phyloP scores from a whole-genome alignment of 2,888 invertebrate genomes.

The Drosophila ezoana region DNA sequence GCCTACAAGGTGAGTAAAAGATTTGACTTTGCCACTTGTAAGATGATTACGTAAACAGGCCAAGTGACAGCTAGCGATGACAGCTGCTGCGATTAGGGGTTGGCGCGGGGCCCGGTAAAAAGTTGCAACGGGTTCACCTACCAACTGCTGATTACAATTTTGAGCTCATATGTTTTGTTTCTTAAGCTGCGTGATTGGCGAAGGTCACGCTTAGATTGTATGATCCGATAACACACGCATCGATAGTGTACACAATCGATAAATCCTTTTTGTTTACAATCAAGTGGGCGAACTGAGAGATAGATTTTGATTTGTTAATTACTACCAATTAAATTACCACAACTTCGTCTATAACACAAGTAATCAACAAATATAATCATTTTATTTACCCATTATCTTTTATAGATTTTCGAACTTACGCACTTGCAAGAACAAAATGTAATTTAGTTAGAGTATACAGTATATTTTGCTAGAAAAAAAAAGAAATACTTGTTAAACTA shows the following conservation, averaged over 20 bases:
- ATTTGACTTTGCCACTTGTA: conserved; percentile 35
- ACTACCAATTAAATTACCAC: too few relatives aligned
- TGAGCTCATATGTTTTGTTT: background rate
- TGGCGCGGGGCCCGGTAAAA: conserved; percentile 8
- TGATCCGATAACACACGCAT: conserved; percentile 25
- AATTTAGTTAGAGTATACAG: too few relatives aligned
- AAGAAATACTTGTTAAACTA: too few relatives aligned
- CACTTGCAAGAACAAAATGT: too few relatives aligned
- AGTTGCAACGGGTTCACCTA: background rate
- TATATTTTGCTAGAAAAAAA: too few relatives aligned
- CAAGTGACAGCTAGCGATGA: conserved; percentile 49
- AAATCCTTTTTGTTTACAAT: conserved; percentile 23
- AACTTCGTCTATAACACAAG: too few relatives aligned
- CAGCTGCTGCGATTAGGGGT: conserved; percentile 24
- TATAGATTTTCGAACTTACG: too few relatives aligned
- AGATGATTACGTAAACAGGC: conserved; percentile 79
- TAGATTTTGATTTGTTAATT: too few relatives aligned
- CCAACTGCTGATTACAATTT: conserved; percentile 35
- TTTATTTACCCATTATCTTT: too few relatives aligned
- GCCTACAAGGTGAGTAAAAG: conserved; percentile 94
- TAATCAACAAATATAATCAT: too few relatives aligned
- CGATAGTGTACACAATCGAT: conserved; percentile 17
- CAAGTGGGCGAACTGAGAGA: too few relatives aligned
- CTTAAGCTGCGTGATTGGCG: conserved; percentile 17
- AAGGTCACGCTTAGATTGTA: conserved; percentile 46